A percentile compares a stretch with the other conserved stretches of the same genome.
Conservation (phyloP, 2,888 invertebrate species). For the Ptilodon capucinus region DNA sequence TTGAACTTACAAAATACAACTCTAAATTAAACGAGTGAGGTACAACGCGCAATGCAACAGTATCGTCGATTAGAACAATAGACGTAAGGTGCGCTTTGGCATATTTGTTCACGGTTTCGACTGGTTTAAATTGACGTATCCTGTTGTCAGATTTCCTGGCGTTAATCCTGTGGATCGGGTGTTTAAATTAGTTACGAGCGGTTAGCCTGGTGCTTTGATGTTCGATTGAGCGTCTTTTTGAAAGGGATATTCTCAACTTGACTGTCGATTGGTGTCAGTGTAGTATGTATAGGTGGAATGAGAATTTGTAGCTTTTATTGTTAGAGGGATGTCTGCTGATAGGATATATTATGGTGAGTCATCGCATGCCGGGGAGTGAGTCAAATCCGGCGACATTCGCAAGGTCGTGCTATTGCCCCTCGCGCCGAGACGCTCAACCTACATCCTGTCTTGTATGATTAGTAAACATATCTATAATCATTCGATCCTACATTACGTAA, state of each 20-base stretch:
- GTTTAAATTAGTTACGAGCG: constrained; percentile 64
- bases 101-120: constrained; percentile 61
- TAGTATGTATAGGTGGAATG: constrained; percentile 3
- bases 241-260: constrained; percentile 40
- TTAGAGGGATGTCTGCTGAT: constrained; percentile 13
- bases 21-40: constrained; percentile 37
- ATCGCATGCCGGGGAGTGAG: constrained; percentile 41
- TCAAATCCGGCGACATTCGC: constrained; percentile 61
- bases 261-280: constrained; percentile 33
- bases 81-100: constrained; percentile 46
- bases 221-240: constrained; percentile 48
- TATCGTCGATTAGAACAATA: constrained; percentile 44
- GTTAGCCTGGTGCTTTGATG: constrained; percentile 57
- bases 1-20: constrained; percentile 13
- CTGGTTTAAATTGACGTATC: constrained; percentile 78
- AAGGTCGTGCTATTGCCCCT: constrained; percentile 64
- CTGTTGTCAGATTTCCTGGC: constrained; percentile 75
- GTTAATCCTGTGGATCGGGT: constrained; percentile 65
- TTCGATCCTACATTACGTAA: constrained; percentile 1
- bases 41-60: constrained; percentile 27
- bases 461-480: constrained; percentile 12
- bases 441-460: constrained; percentile 41
- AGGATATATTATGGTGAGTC: constrained; percentile 45
- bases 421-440: constrained; percentile 30
- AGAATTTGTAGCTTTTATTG: constrained; percentile 5